Percentiles rank a stretch among this genome's conserved stretches.
Evolutionary conservation across 2,888 invertebrate genomes (phyloP).

Genomic region (Phymatocera aterrima): DNA sequence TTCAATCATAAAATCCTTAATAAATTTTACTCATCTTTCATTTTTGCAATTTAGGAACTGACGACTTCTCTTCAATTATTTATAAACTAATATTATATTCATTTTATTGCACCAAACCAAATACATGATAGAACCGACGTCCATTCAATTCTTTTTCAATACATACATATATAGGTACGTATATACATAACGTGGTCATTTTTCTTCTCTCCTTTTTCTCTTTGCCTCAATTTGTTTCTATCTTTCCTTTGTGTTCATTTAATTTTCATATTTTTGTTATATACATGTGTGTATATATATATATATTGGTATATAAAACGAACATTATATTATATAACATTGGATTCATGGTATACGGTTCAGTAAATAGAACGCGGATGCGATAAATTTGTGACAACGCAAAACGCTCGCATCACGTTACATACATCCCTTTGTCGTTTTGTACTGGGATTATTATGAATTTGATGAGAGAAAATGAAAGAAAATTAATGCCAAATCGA

Average conservation of each 20-base stretch:
- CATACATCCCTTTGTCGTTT: slow-evolving; percentile 3
- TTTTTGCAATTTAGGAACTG: slow-evolving; percentile 61
- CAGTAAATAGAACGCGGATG: not conserved
- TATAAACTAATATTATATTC: slow-evolving; percentile 35
- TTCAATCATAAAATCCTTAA: no score
- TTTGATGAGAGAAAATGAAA: not conserved
- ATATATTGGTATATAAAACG: not conserved
- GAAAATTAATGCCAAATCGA: slow-evolving; percentile 7
- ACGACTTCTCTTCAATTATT: slow-evolving; percentile 52
- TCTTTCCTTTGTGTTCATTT: not conserved
- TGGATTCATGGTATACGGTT: not conserved
- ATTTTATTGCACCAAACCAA: slow-evolving; percentile 66
- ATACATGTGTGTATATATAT: not conserved
- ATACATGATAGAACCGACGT: slow-evolving; percentile 41
- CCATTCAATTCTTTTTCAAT: slow-evolving; percentile 15
- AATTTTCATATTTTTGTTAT: not conserved
- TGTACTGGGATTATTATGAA: slow-evolving; percentile 30
- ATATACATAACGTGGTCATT: slow-evolving; percentile 17
- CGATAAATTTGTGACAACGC: slow-evolving; percentile 11
- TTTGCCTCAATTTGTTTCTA: not conserved
- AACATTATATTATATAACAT: slow-evolving; percentile 16
- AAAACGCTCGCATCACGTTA: slow-evolving; percentile 14
- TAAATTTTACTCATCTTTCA: slow-evolving; percentile 38
- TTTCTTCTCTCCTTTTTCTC: not conserved
- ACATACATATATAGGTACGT: no score